These are phyloP conservation scores for Chrysocyon brachyurus DNA, from an alignment of 2,797 vertebrate species.

Conservation along the genomic window DNA sequence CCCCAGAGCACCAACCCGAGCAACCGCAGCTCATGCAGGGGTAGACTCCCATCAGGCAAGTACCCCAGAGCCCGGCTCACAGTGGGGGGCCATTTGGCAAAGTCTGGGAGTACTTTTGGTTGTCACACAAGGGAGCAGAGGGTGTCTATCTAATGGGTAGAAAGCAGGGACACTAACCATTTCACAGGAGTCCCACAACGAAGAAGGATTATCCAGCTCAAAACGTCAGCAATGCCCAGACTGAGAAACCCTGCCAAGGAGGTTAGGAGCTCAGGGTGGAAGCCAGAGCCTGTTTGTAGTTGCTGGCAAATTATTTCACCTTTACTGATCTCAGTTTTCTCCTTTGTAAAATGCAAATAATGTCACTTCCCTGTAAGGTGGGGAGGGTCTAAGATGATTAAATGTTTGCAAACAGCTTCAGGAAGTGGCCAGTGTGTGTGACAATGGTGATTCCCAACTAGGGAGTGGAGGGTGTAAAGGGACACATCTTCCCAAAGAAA, in stretches of 20 bases:
- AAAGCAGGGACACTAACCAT: neutral
- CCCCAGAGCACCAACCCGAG: neutral
- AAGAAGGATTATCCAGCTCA: neutral
- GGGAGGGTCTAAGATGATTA: neutral
- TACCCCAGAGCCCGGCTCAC: fast-evolving
- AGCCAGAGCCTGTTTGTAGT: neutral
- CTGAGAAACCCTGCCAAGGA: neutral
- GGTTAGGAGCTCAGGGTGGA: neutral
- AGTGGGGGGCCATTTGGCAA: neutral
- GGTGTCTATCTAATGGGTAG: neutral
- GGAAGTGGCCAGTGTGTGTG: neutral
- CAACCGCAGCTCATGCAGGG: too few species aligned
- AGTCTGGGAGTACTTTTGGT: neutral
- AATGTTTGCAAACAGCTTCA: neutral
- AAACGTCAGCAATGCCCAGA: neutral
- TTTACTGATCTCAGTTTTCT: neutral
- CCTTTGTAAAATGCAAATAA: neutral
- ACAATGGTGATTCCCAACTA: neutral
- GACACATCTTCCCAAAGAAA: neutral
- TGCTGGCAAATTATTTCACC: neutral
- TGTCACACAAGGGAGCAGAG: neutral
- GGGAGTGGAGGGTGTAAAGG: neutral
- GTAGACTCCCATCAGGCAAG: neutral
- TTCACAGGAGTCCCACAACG: neutral
- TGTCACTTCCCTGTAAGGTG: neutral